Evolutionary conservation across 2,888 invertebrate genomes (phyloP), one percentile per base, ranked within the genome.

Genomic region (Folsomia manolachei): DNA sequence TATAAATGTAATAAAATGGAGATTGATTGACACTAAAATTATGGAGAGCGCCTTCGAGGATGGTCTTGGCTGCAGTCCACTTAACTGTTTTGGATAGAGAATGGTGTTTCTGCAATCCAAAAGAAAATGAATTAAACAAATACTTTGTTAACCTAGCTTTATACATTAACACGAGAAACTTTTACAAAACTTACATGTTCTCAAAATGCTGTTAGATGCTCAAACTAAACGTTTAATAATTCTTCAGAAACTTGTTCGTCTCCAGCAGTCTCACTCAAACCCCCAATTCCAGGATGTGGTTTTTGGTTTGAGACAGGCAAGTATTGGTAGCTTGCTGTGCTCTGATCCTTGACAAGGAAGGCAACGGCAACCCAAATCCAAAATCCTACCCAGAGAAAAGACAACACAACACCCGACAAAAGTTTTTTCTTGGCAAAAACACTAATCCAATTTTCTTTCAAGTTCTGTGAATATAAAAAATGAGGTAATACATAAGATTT

Each of bases 141-240:
- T 39, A 39, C 39, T 39, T 39, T 39, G 39, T 14, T 39, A 39
- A 39, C 39, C 39, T 39, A 39, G 39, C 39, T 39, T 39, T 39
- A 39, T 39, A 9, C 39, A 39, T 39, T n/a, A n/a, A n/a, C n/a
- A n/a, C n/a, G n/a, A n/a, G n/a, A n/a, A n/a, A n/a, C n/a, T n/a
- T n/a, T n/a, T n/a, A n/a, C n/a, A n/a, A n/a, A n/a, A n/a, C n/a
- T n/a, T n/a, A n/a, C n/a, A n/a, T n/a, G n/a, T n/a, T n/a, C n/a
- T n/a, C n/a, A n/a, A n/a, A n/a, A n/a, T 86, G 90, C 90, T 87
- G 90, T 39, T 39, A 65, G 18, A 65, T 39, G 39, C 39, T 39
- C 39, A 39, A 39, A 39, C 39, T 39, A 39, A 39, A 39, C 39
- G 39, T 39, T 39, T 39, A 39, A 39, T 39, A 39, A 39, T 39